phyloP scores from a whole-genome alignment of 2,797 vertebrate genomes.

The Aselliscus stoliczkanus region DNA sequence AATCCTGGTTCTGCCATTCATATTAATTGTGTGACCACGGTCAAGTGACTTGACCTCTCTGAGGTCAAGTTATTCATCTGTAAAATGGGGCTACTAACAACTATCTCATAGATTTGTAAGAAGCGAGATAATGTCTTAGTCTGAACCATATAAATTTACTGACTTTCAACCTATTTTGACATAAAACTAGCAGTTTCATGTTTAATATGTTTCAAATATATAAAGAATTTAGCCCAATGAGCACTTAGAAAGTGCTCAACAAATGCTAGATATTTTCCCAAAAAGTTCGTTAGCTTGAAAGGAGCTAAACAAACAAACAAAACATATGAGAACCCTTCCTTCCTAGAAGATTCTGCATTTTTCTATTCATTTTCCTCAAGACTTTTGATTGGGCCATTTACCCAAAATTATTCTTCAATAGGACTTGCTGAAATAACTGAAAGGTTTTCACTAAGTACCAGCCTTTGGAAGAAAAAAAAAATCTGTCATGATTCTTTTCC shows the following conservation, averaged over 20 bases:
- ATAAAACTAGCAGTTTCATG: neutral
- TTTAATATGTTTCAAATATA: neutral
- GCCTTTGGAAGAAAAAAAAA: neutral
- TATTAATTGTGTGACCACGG: accelerated
- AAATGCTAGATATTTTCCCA: neutral
- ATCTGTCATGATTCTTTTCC: accelerated
- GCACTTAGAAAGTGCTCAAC: neutral
- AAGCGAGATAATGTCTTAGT: neutral
- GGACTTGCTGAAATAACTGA: neutral
- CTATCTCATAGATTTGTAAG: neutral
- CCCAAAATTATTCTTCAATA: neutral
- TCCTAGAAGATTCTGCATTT: neutral
- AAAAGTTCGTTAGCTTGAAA: neutral
- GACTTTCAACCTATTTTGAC: neutral
- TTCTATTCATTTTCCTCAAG: neutral
- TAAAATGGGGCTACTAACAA: neutral
- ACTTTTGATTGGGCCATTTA: neutral
- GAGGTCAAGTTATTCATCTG: neutral
- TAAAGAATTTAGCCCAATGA: neutral
- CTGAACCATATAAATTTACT: neutral
- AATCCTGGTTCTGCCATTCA: neutral
- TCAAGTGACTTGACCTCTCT: neutral
- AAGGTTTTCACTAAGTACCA: no score
- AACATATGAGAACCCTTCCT: neutral
- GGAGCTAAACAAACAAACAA: neutral